phyloP scores from a whole-genome alignment of 1,140 invertebrate species.

The Babylonia areolata region DNA sequence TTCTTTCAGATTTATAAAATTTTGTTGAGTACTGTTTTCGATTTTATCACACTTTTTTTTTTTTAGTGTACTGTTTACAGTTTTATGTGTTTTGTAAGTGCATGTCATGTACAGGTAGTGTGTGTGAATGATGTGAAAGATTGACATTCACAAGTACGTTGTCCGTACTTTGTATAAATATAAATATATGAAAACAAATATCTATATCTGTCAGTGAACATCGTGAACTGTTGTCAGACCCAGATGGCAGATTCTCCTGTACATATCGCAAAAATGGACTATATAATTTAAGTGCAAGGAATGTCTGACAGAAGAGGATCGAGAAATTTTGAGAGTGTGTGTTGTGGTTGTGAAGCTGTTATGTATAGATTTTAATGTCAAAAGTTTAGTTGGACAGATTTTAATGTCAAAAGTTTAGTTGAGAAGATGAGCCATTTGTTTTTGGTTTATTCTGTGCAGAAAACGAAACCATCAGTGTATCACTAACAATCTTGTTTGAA shows the following conservation, averaged over 20 bases:
- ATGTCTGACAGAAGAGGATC: neutral
- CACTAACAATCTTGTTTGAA: too few relatives aligned
- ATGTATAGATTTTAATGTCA: too few relatives aligned
- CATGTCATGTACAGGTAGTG: neutral
- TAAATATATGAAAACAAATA: neutral
- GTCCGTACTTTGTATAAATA: too few relatives aligned
- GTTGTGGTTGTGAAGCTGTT: neutral
- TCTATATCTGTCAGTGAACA: neutral
- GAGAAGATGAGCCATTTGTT: too few relatives aligned
- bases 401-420: too few relatives aligned
- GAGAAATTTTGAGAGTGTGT: neutral
- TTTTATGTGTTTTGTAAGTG: neutral
- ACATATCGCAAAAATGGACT: constrained; percentile 1
- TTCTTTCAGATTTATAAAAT: too few relatives aligned
- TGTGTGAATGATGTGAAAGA: neutral
- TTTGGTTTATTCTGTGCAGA: too few relatives aligned
- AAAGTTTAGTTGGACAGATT: too few relatives aligned
- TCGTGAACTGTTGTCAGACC: neutral
- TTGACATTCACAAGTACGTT: neutral
- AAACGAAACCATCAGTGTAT: too few relatives aligned
- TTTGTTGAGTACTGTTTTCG: too few relatives aligned
- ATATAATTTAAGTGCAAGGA: neutral
- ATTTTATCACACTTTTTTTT: too few relatives aligned
- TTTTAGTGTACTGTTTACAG: too few relatives aligned
- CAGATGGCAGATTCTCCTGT: neutral